Base-by-base conservation (phyloP, 1,140 invertebrate species). In the Nixonia krombeini region DNA sequence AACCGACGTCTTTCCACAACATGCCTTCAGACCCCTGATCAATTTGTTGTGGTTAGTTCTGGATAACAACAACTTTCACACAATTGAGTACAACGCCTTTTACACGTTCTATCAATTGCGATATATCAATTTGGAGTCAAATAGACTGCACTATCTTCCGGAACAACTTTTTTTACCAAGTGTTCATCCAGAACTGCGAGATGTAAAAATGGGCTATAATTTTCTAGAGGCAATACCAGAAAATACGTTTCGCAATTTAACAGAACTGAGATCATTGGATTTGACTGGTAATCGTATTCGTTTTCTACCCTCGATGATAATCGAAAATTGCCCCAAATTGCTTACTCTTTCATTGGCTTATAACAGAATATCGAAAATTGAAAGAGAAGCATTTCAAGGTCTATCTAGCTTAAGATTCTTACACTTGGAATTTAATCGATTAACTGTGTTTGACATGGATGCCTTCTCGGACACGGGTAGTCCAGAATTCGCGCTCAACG, bases 121-220 rank as follows among this genome's bases (percentile, higher is more conserved):
- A 64, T 96, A 96, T 78, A 85, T 96, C 13, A 96, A 96, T 84
- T 79, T 97, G 63, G 94, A 95, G 73, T 94, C 93, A 23, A 96
- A 96, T 81, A 88, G 91, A 44, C 82, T 96, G 81, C 76, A 86
- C 75, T 72, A 88, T 87, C 59, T 89, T 5, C 89, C 91, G 0
- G 76, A 85, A 7, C 88, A 88, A 50, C 81, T 94, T 12, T 91
- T 95, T 61, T 86, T 90, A 73, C 83, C 88, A 1, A 88, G 88
- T 35, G 79, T 91, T 17, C 92, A 95, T 73, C 87, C 87, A n/a
- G 89, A 91, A 67, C 79, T 96, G 23, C 89, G 88, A 31, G 93
- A 95, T 70, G 87, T 96, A 4, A 85, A 85, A 40, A 62, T 85
- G 29, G 91, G 92, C 0, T 90, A 91, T 78, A 96, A 96, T 78